phyloP scores from a whole-genome alignment of 2,797 vertebrate genomes.

The Characodon lateralis region DNA sequence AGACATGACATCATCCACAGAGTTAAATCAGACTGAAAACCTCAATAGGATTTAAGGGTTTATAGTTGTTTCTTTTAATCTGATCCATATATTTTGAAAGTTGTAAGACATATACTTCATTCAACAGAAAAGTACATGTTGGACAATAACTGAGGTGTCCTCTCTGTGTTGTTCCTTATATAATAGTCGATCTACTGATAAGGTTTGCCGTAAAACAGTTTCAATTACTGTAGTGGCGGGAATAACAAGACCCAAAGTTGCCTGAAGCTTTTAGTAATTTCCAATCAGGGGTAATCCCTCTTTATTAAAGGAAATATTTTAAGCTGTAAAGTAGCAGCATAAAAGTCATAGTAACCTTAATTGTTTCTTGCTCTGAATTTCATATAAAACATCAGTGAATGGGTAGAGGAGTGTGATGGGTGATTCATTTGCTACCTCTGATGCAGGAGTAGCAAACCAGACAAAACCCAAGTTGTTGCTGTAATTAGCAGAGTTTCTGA shows the following conservation, averaged over 20 bases:
- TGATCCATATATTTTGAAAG: neutral
- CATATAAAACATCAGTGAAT: no score
- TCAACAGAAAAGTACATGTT: neutral
- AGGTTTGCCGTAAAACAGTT: neutral
- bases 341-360: no score
- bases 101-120: neutral
- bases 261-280: neutral
- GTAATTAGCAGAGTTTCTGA: neutral
- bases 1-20: slow-evolving; percentile 54
- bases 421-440: no score
- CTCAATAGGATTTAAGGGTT: neutral
- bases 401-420: no score
- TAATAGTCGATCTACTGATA: neutral
- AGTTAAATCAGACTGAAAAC: slow-evolving; percentile 2
- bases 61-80: neutral
- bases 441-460: neutral
- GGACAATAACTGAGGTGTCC: neutral
- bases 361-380: neutral
- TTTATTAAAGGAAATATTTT: neutral
- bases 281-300: neutral
- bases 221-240: neutral
- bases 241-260: neutral
- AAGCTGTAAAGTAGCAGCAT: neutral
- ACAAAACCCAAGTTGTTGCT: neutral
- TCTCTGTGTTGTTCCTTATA: neutral